phyloP scores from a whole-genome alignment of 2,888 invertebrate species.

The Drosophila heteroneura region DNA sequence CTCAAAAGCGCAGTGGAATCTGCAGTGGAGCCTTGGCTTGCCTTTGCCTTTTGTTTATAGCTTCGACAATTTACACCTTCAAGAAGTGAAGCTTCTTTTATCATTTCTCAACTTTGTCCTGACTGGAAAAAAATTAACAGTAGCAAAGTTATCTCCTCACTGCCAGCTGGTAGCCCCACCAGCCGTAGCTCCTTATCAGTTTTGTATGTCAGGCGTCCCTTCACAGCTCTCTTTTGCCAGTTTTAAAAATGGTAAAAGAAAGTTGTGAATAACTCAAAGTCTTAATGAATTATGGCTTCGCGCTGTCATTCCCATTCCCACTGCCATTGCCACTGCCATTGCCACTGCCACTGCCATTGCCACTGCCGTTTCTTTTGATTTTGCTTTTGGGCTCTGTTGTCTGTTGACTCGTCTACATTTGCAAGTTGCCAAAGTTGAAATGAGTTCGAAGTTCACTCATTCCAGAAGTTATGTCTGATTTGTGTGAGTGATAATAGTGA shows the following conservation, averaged over 20 bases:
- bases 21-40: constrained; percentile 10
- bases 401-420: constrained; percentile 19
- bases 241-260: constrained; percentile 52
- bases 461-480: constrained; percentile 15
- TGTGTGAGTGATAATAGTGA: constrained; percentile 21
- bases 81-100: constrained; percentile 54
- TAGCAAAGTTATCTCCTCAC: constrained; percentile 58
- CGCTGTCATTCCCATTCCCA: background rate
- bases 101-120: constrained; percentile 19
- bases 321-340: background rate
- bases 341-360: constrained; percentile 1
- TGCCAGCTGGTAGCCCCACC: constrained; percentile 32
- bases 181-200: constrained; percentile 59
- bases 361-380: constrained; percentile 8
- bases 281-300: constrained; percentile 73
- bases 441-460: constrained; percentile 17
- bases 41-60: constrained; percentile 77
- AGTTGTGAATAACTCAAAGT: constrained; percentile 75
- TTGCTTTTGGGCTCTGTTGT: constrained; percentile 1
- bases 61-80: constrained; percentile 83
- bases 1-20: constrained; percentile 49
- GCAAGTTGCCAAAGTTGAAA: constrained; percentile 38
- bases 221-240: constrained; percentile 10
- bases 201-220: constrained; percentile 55
- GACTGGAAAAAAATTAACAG: constrained; percentile 55